phyloP scores from a whole-genome alignment of 2,888 invertebrate species.

The Biston betularia region DNA sequence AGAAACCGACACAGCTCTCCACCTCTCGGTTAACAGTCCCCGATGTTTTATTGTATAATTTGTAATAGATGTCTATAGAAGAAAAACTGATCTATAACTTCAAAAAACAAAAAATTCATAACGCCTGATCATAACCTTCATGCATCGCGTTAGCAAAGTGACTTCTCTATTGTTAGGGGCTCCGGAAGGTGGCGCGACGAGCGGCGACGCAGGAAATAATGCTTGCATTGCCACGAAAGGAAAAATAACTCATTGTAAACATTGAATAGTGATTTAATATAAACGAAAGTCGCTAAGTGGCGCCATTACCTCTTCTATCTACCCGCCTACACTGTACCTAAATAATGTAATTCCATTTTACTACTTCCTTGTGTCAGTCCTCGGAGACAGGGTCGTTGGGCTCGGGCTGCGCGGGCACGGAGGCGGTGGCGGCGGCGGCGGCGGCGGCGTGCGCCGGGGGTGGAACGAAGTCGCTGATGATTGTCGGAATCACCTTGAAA shows the following conservation, averaged over 20 bases:
- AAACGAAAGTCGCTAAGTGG: not conserved
- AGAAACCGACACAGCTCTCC: too few species aligned
- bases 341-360: not conserved
- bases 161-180: too few species aligned
- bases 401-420: slow-evolving; percentile 46
- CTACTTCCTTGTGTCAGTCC: not conserved
- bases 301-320: not conserved
- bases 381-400: slow-evolving; percentile 58
- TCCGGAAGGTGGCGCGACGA: too few species aligned
- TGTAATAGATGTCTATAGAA: too few species aligned
- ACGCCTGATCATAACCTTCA: not conserved
- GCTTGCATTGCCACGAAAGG: not conserved
- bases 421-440: too few species aligned
- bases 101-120: not conserved
- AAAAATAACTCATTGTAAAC: not conserved
- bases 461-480: slow-evolving; percentile 58
- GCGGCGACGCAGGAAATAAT: too few species aligned
- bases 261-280: not conserved
- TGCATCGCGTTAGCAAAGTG: not conserved
- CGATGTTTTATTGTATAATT: too few species aligned
- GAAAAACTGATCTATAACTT: too few species aligned
- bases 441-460: slow-evolving; percentile 32
- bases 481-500: slow-evolving; percentile 60
- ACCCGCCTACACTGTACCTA: not conserved
- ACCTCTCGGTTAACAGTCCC: too few species aligned